A percentile compares a stretch with the other conserved stretches of the same genome.
phyloP scores from a whole-genome alignment of 2,888 invertebrate genomes.

The Muscina levida region DNA sequence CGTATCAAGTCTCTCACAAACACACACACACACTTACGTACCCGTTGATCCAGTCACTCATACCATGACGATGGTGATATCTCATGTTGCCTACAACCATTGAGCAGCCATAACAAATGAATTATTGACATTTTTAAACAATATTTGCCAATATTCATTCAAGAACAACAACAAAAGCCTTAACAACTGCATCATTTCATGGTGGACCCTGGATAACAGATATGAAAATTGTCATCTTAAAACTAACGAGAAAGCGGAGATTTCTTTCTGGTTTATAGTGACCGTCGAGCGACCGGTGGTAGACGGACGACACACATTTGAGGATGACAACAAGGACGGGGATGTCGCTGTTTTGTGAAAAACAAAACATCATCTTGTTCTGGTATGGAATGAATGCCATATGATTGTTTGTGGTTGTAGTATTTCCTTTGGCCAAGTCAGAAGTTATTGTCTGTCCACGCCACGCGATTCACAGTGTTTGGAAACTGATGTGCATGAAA shows the following conservation, averaged over 20 bases:
- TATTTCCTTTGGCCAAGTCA: not conserved
- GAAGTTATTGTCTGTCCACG: not conserved
- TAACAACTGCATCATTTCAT: slow-evolving; percentile 7
- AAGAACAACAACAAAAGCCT: slow-evolving; percentile 41
- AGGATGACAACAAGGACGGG: slow-evolving; percentile 8
- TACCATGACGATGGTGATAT: slow-evolving; percentile 69
- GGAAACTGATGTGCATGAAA: no score
- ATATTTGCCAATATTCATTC: slow-evolving; percentile 77
- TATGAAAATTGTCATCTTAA: slow-evolving; percentile 66
- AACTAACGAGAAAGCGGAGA: not conserved
- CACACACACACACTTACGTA: slow-evolving; percentile 5
- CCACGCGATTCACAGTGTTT: slow-evolving; percentile 5
- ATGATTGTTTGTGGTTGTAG: not conserved
- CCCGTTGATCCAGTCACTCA: not conserved
- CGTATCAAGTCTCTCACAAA: not conserved
- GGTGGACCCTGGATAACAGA: slow-evolving; percentile 30
- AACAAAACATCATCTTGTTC: slow-evolving; percentile 34
- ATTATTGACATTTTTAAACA: slow-evolving; percentile 80
- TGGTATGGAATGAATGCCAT: not conserved
- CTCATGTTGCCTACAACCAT: slow-evolving; percentile 75
- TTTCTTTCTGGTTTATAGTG: not conserved
- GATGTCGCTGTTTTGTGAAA: not conserved
- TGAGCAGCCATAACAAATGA: slow-evolving; percentile 80
- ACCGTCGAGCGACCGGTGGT: not conserved
- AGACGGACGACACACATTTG: not conserved